These are phyloP conservation scores for Neosilurus hyrtlii DNA, from an alignment of 2,797 vertebrate genomes.

Conservation along the genomic window DNA sequence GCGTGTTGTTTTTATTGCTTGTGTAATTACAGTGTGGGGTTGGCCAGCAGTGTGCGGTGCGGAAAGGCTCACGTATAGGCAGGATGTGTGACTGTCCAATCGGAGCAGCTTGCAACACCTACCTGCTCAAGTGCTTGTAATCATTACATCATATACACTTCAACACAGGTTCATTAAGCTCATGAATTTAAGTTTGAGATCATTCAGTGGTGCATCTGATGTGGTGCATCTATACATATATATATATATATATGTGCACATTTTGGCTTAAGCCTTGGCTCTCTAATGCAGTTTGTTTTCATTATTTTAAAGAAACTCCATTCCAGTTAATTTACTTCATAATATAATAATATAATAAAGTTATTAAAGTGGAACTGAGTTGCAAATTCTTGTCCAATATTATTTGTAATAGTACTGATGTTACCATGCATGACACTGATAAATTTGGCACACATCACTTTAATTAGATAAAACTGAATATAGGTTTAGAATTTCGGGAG, in stretches of 20 bases:
- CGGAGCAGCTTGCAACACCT: constrained; percentile 70
- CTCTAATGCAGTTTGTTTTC: not conserved
- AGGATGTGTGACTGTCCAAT: constrained; percentile 76
- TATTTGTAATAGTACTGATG: not conserved
- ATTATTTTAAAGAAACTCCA: not conserved
- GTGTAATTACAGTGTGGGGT: constrained; percentile 64
- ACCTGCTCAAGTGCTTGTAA: constrained; percentile 77
- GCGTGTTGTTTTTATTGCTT: not conserved
- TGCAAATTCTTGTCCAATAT: constrained; percentile 2
- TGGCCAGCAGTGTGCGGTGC: constrained; percentile 75
- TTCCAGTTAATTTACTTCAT: not conserved
- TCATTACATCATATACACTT: constrained; percentile 8
- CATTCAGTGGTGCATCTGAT: constrained; percentile 39
- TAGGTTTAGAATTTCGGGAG: not conserved
- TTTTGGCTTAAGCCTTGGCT: not conserved
- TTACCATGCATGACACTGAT: not conserved
- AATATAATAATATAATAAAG: constrained; percentile 9
- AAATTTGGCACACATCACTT: not conserved
- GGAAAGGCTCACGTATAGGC: constrained; percentile 77
- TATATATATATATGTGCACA: constrained; percentile 62
- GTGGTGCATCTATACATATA: too few relatives aligned
- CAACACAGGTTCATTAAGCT: not conserved
- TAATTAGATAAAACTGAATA: not conserved
- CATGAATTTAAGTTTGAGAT: not conserved
- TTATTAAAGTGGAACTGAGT: not conserved